Evolutionary conservation across 2,888 invertebrate species (phyloP).

Genomic region (Cremastinae sp.): DNA sequence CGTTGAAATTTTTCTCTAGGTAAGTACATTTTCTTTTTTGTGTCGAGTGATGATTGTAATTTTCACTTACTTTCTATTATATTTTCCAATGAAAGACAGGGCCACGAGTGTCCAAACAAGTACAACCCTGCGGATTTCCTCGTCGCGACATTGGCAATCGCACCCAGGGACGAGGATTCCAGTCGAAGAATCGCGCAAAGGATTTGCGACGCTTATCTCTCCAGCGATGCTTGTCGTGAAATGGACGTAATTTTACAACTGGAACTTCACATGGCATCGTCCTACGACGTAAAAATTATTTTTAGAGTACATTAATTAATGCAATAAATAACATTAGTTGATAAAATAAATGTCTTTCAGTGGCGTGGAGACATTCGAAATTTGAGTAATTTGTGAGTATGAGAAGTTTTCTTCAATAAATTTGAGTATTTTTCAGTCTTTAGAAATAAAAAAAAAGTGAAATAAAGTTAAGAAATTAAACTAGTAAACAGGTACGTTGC

Average conservation of each 20-base stretch:
- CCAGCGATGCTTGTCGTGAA: slow-evolving; percentile 89
- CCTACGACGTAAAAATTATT: slow-evolving; percentile 80
- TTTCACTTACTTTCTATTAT: slow-evolving; percentile 15
- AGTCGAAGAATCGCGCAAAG: slow-evolving; percentile 86
- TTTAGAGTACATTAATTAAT: slow-evolving; percentile 10
- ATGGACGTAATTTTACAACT: slow-evolving; percentile 88
- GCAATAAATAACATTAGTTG: not conserved
- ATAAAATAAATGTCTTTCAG: slow-evolving; percentile 58
- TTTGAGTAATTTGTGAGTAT: slow-evolving; percentile 65
- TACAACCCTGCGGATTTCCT: slow-evolving; percentile 96
- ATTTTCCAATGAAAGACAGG: slow-evolving; percentile 81
- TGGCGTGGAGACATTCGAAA: slow-evolving; percentile 56
- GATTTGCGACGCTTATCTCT: slow-evolving; percentile 89
- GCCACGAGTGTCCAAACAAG: slow-evolving; percentile 88
- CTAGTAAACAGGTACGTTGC: slow-evolving; percentile 85
- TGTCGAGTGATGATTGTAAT: too few species aligned
- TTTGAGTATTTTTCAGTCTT: not conserved
- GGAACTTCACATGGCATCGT: slow-evolving; percentile 85
- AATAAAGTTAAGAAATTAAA: too few species aligned
- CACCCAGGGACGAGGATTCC: slow-evolving; percentile 88
- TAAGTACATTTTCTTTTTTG: slow-evolving; percentile 69
- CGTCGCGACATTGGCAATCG: slow-evolving; percentile 90
- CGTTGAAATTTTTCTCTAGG: slow-evolving; percentile 87
- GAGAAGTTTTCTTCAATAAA: not conserved
- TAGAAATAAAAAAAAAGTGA: not conserved